These are phyloP conservation scores for Drosophila bunnanda DNA, from an alignment of 2,888 invertebrate genomes.

Conservation along the genomic window DNA sequence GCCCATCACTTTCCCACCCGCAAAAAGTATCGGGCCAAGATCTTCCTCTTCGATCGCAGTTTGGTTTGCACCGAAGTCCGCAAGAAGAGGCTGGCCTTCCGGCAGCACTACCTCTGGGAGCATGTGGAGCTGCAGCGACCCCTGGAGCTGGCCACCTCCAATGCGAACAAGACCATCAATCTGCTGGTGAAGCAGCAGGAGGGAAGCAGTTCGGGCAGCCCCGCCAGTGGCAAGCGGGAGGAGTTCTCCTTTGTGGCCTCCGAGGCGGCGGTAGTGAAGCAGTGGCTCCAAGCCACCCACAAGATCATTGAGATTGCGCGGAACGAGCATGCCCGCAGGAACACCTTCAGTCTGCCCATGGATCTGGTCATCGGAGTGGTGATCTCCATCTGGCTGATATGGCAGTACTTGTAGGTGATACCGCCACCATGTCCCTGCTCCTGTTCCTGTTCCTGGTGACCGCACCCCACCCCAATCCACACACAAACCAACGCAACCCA, in stretches of 20 bases:
- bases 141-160: slow-evolving; percentile 57
- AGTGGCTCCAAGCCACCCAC: slow-evolving; percentile 80
- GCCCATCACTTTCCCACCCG: slow-evolving; percentile 82
- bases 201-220: slow-evolving; percentile 9
- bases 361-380: slow-evolving; percentile 77
- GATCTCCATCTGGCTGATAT: slow-evolving; percentile 81
- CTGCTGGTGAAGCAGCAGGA: slow-evolving; percentile 67
- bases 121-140: slow-evolving; percentile 80
- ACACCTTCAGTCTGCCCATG: slow-evolving; percentile 81
- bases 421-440: background rate
- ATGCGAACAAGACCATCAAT: slow-evolving; percentile 78
- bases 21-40: slow-evolving; percentile 81
- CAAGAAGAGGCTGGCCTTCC: slow-evolving; percentile 81
- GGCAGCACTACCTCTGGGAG: slow-evolving; percentile 82
- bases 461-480: background rate
- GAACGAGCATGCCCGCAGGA: slow-evolving; percentile 66
- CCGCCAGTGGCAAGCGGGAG: slow-evolving; percentile 57
- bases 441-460: slow-evolving; percentile 30
- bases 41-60: slow-evolving; percentile 83
- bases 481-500: background rate
- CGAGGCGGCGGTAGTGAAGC: slow-evolving; percentile 78
- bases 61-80: slow-evolving; percentile 83
- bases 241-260: slow-evolving; percentile 78
- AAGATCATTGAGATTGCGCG: slow-evolving; percentile 77
- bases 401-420: slow-evolving; percentile 78